Conservation (phyloP, 1,140 invertebrate genomes). For the Nephila pilipes region DNA sequence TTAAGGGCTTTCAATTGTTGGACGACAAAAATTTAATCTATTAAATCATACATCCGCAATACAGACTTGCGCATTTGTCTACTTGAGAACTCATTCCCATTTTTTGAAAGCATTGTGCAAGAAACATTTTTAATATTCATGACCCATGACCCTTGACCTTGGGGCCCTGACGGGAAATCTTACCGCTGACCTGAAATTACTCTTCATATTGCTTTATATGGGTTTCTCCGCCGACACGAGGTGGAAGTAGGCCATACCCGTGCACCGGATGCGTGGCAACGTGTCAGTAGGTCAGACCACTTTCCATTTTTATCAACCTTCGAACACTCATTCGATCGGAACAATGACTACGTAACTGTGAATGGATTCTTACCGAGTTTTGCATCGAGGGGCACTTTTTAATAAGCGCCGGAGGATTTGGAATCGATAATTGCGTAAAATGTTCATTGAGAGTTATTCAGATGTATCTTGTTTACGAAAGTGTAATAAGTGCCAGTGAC, state of each 20-base stretch:
- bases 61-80: not conserved
- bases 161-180: not conserved
- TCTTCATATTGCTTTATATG: conserved; percentile 23
- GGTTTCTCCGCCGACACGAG: not conserved
- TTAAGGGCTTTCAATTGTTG: too few relatives aligned
- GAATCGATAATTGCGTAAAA: too few relatives aligned
- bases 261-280: conserved; percentile 30
- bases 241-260: conserved; percentile 39
- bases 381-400: too few relatives aligned
- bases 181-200: not conserved
- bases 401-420: too few relatives aligned
- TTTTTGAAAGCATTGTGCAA: not conserved
- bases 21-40: not conserved
- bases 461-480: too few relatives aligned
- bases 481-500: too few relatives aligned
- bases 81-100: too few relatives aligned
- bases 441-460: too few relatives aligned
- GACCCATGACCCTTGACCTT: conserved; percentile 5
- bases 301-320: not conserved
- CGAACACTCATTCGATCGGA: not conserved
- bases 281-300: conserved; percentile 40
- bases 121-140: not conserved
- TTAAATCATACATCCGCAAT: not conserved
- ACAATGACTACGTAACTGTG: not conserved
- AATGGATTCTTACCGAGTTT: not conserved